These are phyloP conservation scores for Orchestes rusci DNA, from an alignment of 2,888 invertebrate genomes.

Conservation along the genomic window DNA sequence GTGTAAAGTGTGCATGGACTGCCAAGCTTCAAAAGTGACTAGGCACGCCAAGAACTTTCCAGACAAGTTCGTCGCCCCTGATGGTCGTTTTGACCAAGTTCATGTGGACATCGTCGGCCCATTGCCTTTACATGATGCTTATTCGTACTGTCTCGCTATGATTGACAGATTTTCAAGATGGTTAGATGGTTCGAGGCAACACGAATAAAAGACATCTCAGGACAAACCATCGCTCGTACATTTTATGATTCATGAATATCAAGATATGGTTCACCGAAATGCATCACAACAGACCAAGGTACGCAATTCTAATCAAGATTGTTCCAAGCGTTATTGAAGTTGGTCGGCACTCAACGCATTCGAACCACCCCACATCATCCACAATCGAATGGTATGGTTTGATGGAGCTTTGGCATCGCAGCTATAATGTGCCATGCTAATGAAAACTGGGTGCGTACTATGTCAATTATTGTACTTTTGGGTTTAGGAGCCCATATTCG, in stretches of 20 bases:
- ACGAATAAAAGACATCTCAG: conserved; percentile 33
- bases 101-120: conserved; percentile 44
- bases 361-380: background rate
- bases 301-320: conserved; percentile 11
- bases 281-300: conserved; percentile 34
- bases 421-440: conserved; percentile 6
- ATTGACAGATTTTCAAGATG: conserved; percentile 32
- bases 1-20: conserved; percentile 20
- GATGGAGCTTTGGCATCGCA: background rate
- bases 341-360: background rate
- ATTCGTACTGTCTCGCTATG: conserved; percentile 33
- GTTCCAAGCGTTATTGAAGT: background rate
- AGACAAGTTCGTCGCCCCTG: conserved; percentile 23
- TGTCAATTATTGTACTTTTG: conserved; percentile 4
- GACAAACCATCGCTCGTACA: conserved; percentile 30
- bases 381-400: background rate
- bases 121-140: conserved; percentile 32
- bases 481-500: conserved; percentile 9
- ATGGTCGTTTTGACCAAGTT: conserved; percentile 37
- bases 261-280: conserved; percentile 32
- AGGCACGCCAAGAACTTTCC: conserved; percentile 28
- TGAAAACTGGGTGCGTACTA: conserved; percentile 3
- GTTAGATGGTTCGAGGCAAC: conserved; percentile 34
- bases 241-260: conserved; percentile 33
- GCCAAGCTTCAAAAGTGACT: conserved; percentile 35